A percentile compares a stretch with the other conserved stretches of the same genome.
These are phyloP conservation scores for Spialia ferax DNA, from an alignment of 2,888 invertebrate genomes.

Conservation along the genomic window DNA sequence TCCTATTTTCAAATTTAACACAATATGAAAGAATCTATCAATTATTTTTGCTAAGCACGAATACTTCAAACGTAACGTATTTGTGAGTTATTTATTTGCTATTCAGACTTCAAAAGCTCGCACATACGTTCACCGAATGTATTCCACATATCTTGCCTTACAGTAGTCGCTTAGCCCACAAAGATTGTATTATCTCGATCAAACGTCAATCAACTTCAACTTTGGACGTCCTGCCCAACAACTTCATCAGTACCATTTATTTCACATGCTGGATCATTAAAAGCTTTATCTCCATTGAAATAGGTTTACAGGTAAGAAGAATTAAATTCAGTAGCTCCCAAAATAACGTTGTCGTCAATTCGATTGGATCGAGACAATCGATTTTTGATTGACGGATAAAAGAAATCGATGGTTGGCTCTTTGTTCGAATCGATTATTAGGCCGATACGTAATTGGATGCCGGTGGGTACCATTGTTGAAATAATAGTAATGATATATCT, in stretches of 20 bases:
- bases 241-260: slow-evolving; percentile 36
- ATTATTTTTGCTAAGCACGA: too few relatives aligned
- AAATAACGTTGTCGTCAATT: slow-evolving; percentile 41
- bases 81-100: not conserved
- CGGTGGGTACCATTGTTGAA: slow-evolving; percentile 49
- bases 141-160: slow-evolving; percentile 42
- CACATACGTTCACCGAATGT: slow-evolving; percentile 13
- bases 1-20: too few relatives aligned
- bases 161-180: slow-evolving; percentile 68
- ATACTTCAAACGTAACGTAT: not conserved
- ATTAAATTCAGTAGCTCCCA: not conserved
- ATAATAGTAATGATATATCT: slow-evolving; percentile 50
- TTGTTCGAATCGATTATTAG: slow-evolving; percentile 73
- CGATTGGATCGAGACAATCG: slow-evolving; percentile 70
- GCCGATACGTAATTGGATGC: slow-evolving; percentile 69
- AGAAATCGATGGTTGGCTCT: slow-evolving; percentile 69
- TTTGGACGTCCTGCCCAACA: slow-evolving; percentile 26
- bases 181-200: slow-evolving; percentile 67
- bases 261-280: slow-evolving; percentile 47
- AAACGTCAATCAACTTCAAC: slow-evolving; percentile 66
- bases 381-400: slow-evolving; percentile 79
- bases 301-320: slow-evolving; percentile 25
- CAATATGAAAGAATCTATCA: too few relatives aligned
- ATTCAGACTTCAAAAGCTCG: slow-evolving; percentile 4
- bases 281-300: slow-evolving; percentile 12